Percentiles rank a stretch among this genome's conserved stretches.
These are phyloP conservation scores for Danio albolineatus DNA, from an alignment of 2,797 vertebrate species.

Conservation along the genomic window DNA sequence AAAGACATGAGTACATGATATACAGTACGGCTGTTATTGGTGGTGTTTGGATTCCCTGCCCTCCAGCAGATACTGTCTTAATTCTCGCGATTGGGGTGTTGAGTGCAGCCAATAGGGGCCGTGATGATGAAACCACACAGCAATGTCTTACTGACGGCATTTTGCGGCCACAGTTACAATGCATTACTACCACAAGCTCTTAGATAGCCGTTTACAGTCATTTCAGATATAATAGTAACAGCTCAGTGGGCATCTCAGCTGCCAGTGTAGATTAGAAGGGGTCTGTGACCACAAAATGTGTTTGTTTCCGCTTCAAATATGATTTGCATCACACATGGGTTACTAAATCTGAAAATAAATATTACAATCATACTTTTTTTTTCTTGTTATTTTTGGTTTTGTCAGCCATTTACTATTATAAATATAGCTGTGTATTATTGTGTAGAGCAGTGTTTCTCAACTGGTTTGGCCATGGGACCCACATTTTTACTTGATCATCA, in stretches of 20 bases:
- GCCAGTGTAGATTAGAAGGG: slow-evolving; percentile 19
- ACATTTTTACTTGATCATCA: no score
- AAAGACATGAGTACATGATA: no score
- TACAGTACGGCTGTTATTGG: background rate
- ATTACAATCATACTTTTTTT: background rate
- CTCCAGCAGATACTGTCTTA: slow-evolving; percentile 14
- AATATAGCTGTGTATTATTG: no score
- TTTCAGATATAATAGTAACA: slow-evolving; percentile 31
- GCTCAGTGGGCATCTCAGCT: background rate
- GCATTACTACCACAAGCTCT: slow-evolving; percentile 11
- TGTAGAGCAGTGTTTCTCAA: no score
- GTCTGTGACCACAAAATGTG: background rate
- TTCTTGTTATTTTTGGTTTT: no score
- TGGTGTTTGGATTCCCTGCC: background rate
- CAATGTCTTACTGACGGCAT: slow-evolving; percentile 47
- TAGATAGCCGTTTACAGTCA: slow-evolving; percentile 32
- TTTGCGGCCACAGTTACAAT: slow-evolving; percentile 29
- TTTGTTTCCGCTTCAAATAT: background rate
- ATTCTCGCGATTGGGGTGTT: slow-evolving; percentile 5
- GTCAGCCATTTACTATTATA: no score
- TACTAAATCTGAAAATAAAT: background rate
- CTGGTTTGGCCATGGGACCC: no score
- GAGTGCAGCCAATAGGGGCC: slow-evolving; percentile 32
- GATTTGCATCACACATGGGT: background rate
- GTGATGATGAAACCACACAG: slow-evolving; percentile 58